phyloP scores from a whole-genome alignment of 1,140 invertebrate genomes.

The Aphelinus certus region DNA sequence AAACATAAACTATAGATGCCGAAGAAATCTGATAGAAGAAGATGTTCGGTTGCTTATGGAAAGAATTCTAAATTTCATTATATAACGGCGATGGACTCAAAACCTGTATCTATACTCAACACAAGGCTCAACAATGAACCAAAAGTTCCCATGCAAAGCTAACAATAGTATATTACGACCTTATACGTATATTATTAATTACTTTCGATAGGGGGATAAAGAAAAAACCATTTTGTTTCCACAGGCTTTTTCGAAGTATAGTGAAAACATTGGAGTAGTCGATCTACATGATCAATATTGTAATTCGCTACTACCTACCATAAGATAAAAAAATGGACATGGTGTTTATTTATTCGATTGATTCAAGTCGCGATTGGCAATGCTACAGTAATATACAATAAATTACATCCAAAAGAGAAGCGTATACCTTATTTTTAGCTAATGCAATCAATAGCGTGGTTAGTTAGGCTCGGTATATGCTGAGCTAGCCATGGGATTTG shows the following conservation, averaged over 20 bases:
- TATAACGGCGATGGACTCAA: slow-evolving; percentile 31
- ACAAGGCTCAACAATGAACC: slow-evolving; percentile 9
- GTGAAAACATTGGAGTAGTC: neutral
- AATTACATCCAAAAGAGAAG: slow-evolving; percentile 1
- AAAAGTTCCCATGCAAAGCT: slow-evolving; percentile 14
- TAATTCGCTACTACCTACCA: slow-evolving; percentile 30
- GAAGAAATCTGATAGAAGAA: slow-evolving; percentile 14
- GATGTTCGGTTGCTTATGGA: slow-evolving; percentile 1
- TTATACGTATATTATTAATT: too few species aligned
- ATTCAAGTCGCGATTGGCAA: slow-evolving; percentile 32
- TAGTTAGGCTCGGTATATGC: too few species aligned
- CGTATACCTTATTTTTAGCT: too few species aligned
- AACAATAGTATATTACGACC: neutral
- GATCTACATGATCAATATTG: slow-evolving; percentile 35
- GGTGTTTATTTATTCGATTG: slow-evolving; percentile 19
- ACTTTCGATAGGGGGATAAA: too few species aligned
- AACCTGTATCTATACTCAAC: slow-evolving; percentile 23
- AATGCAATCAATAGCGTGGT: neutral
- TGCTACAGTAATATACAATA: slow-evolving; percentile 31
- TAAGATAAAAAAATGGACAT: neutral
- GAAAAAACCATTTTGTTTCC: slow-evolving; percentile 20
- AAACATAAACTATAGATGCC: slow-evolving; percentile 25
- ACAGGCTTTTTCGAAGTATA: slow-evolving; percentile 20
- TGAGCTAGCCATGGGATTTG: too few species aligned
- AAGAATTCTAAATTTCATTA: slow-evolving; percentile 15